phyloP scores from a whole-genome alignment of 2,888 invertebrate species.

The Spatulosminthurus flaviceps region DNA sequence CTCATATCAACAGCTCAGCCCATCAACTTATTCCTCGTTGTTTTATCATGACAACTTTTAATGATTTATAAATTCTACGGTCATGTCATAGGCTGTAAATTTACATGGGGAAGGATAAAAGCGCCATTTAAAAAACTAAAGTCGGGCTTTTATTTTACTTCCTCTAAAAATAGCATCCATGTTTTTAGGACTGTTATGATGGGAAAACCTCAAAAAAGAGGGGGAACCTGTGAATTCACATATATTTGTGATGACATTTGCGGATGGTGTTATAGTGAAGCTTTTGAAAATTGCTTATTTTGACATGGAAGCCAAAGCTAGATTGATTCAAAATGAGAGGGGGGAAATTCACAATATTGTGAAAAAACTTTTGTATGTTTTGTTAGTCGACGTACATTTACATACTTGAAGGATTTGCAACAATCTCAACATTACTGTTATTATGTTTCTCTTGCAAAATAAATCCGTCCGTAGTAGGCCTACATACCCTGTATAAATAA shows the following conservation, averaged over 20 bases:
- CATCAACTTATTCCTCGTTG: too few species aligned
- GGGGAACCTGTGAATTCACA: not conserved
- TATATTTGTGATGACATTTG: not conserved
- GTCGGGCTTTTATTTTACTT: too few species aligned
- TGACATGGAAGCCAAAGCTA: not conserved
- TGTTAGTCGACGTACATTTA: not conserved
- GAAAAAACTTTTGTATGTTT: not conserved
- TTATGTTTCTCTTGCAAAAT: not conserved
- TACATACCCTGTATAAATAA: too few species aligned
- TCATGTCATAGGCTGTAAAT: too few species aligned
- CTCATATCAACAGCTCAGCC: not conserved
- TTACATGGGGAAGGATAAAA: too few species aligned
- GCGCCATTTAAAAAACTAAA: too few species aligned
- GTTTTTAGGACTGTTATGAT: too few species aligned
- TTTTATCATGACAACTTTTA: too few species aligned
- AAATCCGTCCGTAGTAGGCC: not conserved
- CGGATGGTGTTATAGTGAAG: not conserved
- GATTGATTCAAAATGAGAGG: conserved; percentile 5
- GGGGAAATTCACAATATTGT: not conserved
- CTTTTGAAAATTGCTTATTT: not conserved
- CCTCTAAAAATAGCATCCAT: too few species aligned
- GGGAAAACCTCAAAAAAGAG: not conserved
- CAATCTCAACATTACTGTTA: not conserved
- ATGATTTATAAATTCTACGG: too few species aligned
- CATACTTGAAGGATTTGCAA: conserved; percentile 13